A percentile compares a stretch with the other conserved stretches of the same genome.
These are phyloP conservation scores for Lordiphosa clarofinis DNA, from an alignment of 1,140 invertebrate genomes.

Conservation along the genomic window DNA sequence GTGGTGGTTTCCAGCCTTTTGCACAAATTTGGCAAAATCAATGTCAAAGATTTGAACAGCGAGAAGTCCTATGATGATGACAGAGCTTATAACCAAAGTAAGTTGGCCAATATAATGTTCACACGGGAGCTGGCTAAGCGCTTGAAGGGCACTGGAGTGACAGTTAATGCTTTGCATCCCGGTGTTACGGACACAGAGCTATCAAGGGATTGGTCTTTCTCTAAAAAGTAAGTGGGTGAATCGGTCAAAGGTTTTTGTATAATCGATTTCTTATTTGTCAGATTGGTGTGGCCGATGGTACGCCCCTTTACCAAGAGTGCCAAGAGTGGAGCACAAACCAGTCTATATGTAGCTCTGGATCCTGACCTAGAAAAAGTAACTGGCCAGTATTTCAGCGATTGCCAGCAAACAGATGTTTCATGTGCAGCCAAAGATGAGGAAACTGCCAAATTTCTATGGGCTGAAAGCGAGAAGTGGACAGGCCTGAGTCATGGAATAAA, in stretches of 20 bases:
- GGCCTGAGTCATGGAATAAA: background rate
- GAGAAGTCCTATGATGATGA: slow-evolving; percentile 84
- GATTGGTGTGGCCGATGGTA: slow-evolving; percentile 85
- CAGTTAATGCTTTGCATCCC: slow-evolving; percentile 93
- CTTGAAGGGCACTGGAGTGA: slow-evolving; percentile 87
- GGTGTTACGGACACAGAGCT: slow-evolving; percentile 91
- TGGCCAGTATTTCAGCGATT: slow-evolving; percentile 89
- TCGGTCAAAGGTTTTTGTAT: no score
- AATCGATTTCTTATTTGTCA: slow-evolving; percentile 24
- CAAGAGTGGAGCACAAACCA: slow-evolving; percentile 86
- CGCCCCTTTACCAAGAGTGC: slow-evolving; percentile 88
- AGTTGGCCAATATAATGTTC: slow-evolving; percentile 92
- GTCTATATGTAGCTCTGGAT: slow-evolving; percentile 86
- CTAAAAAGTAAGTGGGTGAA: background rate
- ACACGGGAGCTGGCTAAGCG: slow-evolving; percentile 87
- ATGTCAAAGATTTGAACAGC: slow-evolving; percentile 88
- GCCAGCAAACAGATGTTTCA: slow-evolving; percentile 81
- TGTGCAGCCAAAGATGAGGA: slow-evolving; percentile 83
- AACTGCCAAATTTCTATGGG: slow-evolving; percentile 86
- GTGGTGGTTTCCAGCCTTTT: slow-evolving; percentile 88
- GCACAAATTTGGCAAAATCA: slow-evolving; percentile 85
- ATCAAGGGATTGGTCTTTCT: slow-evolving; percentile 81
- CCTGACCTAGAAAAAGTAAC: slow-evolving; percentile 83
- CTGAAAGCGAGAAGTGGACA: slow-evolving; percentile 88
- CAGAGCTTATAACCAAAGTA: slow-evolving; percentile 90